Evolutionary conservation across 2,797 vertebrate species (phyloP), one percentile per base, ranked within the genome.

Genomic region (Peromyscus eremicus): DNA sequence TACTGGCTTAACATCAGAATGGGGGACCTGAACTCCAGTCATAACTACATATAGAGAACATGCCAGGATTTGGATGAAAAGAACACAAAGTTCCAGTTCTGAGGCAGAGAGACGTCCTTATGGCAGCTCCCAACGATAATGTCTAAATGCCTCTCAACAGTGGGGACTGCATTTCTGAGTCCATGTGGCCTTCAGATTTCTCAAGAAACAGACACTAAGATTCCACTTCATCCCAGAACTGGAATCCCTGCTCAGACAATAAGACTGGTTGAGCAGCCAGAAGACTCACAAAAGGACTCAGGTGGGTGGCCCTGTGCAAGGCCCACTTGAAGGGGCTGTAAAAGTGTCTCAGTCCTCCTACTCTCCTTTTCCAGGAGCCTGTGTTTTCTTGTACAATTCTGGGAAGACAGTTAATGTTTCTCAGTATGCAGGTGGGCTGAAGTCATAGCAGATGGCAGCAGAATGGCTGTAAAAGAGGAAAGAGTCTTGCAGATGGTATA

Each of bases 381-480:
- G 60, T 95, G 80, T 85, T 98, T 98, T 98, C 97, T 97, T 91
- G 93, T 62, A 77, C 91, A 97, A 98, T 98, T 98, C 97, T 97
- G 97, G 97, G 95, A 98, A 98, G 97, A 96, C 94, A 84, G 77
- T 97, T 97, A 96, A 95, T 95, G 98, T 95, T 98, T 98, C 98
- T 98, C 96, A 98, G 96, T 98, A 94, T 94, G 93, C 98, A 99
- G 98, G 98, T 99, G 98, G 98, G 97, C 95, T 98, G 97, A 98
- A 95, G 96, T 98, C 96, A 96, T 95, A 98, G 98, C 98, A 99
- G 98, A 99, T 99, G 98, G 99, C 68, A 95, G 95, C 95, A 97
- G 97, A 97, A 97, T 98, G 98, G 97, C 97, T 97, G n/a, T 97
- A 94, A 97, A 98, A 73, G 97, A 98, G 98, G 46, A 97, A 97